phyloP scores from a whole-genome alignment of 2,888 invertebrate species.

The Aethes cnicana region DNA sequence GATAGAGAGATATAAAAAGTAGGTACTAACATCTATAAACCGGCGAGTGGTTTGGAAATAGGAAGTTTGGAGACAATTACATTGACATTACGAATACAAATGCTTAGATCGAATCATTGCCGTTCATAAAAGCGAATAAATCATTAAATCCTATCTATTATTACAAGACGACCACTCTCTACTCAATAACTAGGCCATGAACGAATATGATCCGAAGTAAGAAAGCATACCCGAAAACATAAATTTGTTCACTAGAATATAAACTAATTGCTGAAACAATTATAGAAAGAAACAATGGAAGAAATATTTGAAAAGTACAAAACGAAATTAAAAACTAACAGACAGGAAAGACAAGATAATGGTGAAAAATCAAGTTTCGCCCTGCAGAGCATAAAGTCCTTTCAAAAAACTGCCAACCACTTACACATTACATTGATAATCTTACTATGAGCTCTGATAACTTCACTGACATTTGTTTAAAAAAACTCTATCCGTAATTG shows the following conservation, averaged over 20 bases:
- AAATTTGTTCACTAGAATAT: conserved; percentile 66
- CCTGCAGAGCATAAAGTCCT: conserved; percentile 56
- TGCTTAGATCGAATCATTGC: conserved; percentile 1
- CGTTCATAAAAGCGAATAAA: conserved; percentile 1
- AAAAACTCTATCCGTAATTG: conserved; percentile 43
- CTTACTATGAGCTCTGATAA: conserved; percentile 78
- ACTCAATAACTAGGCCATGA: not conserved
- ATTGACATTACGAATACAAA: conserved; percentile 6
- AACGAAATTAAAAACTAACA: conserved; percentile 60
- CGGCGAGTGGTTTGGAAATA: conserved; percentile 1
- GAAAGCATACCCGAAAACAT: conserved; percentile 56
- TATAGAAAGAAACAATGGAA: conserved; percentile 48
- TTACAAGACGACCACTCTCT: no score
- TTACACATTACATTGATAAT: conserved; percentile 72
- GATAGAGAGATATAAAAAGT: conserved; percentile 74
- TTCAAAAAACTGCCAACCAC: conserved; percentile 74
- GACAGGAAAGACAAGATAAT: conserved; percentile 46
- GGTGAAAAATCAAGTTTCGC: conserved; percentile 47
- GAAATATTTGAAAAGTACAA: conserved; percentile 53
- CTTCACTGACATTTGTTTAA: conserved; percentile 75
- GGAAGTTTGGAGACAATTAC: conserved; percentile 6
- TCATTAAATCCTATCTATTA: not conserved
- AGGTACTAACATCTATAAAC: conserved; percentile 40
- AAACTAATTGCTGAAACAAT: conserved; percentile 44
- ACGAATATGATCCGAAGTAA: conserved; percentile 3